phyloP scores from a whole-genome alignment of 1,140 invertebrate species.

The Dreissena rostriformis region DNA sequence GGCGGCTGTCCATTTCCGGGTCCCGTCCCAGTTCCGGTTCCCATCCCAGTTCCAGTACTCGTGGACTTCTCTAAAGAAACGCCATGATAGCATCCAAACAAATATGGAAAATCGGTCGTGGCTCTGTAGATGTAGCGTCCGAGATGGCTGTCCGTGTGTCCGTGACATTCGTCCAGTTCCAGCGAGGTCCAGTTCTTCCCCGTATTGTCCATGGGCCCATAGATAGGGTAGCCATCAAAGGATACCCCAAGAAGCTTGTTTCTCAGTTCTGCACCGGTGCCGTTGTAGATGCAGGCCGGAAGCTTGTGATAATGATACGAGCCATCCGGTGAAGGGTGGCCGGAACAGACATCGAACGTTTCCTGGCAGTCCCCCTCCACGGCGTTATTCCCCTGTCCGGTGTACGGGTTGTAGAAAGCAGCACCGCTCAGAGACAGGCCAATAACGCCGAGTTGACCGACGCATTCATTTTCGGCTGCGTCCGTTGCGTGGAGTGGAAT shows the following conservation, averaged over 20 bases:
- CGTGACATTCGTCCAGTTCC: constrained; percentile 14
- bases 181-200: constrained; percentile 6
- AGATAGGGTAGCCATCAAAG: constrained; percentile 29
- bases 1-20: not conserved
- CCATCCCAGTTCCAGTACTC: not conserved
- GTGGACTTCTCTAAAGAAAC: not conserved
- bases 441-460: not conserved
- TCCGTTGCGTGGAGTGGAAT: not conserved
- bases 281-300: constrained; percentile 20
- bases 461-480: not conserved
- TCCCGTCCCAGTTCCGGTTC: not conserved
- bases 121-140: constrained; percentile 17
- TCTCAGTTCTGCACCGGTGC: not conserved
- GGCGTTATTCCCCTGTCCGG: constrained; percentile 6
- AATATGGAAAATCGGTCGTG: not conserved
- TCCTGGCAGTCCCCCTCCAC: constrained; percentile 26
- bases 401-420: constrained; percentile 17
- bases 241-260: constrained; percentile 13
- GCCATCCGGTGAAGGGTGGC: not conserved
- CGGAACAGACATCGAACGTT: constrained; percentile 16
- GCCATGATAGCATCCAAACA: not conserved
- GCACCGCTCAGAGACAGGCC: not conserved
- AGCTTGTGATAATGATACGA: constrained; percentile 23
- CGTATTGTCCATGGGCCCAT: constrained; percentile 9
- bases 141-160: not conserved